phyloP scores from a whole-genome alignment of 2,888 invertebrate species.

The Coronaproctus castanopsis region DNA sequence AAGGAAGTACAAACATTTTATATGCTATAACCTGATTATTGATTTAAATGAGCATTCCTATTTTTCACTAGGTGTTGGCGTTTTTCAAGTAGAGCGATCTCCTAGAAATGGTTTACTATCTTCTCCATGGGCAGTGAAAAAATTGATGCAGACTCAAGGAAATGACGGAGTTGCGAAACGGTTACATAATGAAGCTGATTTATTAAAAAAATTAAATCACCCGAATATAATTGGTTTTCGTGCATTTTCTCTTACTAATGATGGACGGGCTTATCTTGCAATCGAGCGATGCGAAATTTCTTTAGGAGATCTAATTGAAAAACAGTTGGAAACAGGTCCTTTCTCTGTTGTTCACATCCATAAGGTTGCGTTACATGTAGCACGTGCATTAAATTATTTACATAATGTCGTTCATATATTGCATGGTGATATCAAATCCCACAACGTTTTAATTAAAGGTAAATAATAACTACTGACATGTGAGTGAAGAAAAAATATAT shows the following conservation, averaged over 20 bases:
- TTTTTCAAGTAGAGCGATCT: conserved; percentile 52
- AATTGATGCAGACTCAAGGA: conserved; percentile 33
- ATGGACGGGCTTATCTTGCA: conserved; percentile 41
- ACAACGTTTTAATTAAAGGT: conserved; percentile 51
- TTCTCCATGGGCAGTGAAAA: conserved; percentile 78
- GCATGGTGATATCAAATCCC: conserved; percentile 70
- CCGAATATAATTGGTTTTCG: conserved; percentile 66
- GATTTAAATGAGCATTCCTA: too few relatives aligned
- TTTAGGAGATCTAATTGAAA: conserved; percentile 52
- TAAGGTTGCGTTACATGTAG: conserved; percentile 43
- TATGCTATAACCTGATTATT: too few relatives aligned
- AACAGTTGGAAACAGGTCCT: conserved; percentile 35
- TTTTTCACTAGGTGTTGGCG: conserved; percentile 55
- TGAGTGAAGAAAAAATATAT: not conserved
- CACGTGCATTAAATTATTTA: conserved; percentile 52
- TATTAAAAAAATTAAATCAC: conserved; percentile 46
- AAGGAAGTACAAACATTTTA: too few relatives aligned
- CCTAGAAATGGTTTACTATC: conserved; percentile 41
- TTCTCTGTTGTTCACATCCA: conserved; percentile 40
- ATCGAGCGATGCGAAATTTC: conserved; percentile 58
- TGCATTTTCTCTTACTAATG: conserved; percentile 32
- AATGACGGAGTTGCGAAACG: conserved; percentile 32
- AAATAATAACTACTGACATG: conserved; percentile 2
- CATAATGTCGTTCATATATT: conserved; percentile 48
- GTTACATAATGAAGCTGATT: conserved; percentile 46